Conservation (phyloP, 2,797 vertebrate species). For the Enteromius treurensis region DNA sequence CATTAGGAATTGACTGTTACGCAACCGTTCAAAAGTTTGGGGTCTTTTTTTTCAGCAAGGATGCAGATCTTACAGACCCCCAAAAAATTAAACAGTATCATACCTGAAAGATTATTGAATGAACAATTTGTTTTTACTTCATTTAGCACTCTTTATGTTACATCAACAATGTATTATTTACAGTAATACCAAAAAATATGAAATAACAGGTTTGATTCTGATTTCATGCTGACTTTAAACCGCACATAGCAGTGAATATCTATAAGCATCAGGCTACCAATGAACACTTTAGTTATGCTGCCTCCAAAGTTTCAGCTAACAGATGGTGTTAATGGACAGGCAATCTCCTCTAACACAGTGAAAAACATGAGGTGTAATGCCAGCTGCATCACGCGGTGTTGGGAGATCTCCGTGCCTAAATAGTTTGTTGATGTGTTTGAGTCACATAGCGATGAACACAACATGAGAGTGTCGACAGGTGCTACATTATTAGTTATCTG, state of each 20-base stretch:
- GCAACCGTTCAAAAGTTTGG: not conserved
- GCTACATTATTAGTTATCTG: constrained; percentile 35
- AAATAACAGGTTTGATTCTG: not conserved
- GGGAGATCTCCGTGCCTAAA: constrained; percentile 12
- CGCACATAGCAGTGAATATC: not conserved
- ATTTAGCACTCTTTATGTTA: not conserved
- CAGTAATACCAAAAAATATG: not conserved
- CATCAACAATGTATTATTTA: not conserved
- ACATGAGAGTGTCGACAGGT: constrained; percentile 29
- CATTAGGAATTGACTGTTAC: not conserved
- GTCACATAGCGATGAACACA: constrained; percentile 14
- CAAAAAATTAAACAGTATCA: not conserved
- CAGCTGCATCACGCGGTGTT: not conserved
- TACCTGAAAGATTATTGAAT: not conserved
- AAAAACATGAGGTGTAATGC: constrained; percentile 3
- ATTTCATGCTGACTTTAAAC: constrained; percentile 25
- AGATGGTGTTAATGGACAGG: constrained; percentile 10
- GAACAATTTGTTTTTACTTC: not conserved
- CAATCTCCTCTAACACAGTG: not conserved
- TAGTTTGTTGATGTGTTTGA: constrained; percentile 11
- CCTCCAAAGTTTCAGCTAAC: not conserved
- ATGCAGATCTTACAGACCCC: not conserved
- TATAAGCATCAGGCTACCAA: not conserved
- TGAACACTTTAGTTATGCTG: not conserved
- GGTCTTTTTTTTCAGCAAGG: not conserved